Evolutionary conservation across 2,797 vertebrate genomes (phyloP).

Genomic region (Tokudaia tokunoshimensis): DNA sequence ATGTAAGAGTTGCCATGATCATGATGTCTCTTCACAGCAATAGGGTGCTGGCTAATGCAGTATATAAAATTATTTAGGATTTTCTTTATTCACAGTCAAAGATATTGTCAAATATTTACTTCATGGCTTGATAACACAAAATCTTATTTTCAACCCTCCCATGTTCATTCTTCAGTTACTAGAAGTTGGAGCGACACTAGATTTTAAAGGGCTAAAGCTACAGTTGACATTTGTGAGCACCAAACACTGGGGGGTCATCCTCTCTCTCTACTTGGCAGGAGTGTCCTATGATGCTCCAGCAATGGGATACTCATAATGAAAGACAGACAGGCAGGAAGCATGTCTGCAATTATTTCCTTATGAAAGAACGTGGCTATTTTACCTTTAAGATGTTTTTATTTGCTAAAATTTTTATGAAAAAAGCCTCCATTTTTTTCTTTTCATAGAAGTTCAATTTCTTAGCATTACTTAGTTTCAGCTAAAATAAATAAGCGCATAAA

Average conservation of each 20-base stretch:
- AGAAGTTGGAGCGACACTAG: neutral
- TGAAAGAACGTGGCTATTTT: neutral
- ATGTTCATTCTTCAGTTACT: slow-evolving; percentile 2
- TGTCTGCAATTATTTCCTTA: neutral
- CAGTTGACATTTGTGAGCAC: neutral
- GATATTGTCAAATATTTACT: neutral
- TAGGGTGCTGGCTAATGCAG: neutral
- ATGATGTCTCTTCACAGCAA: neutral
- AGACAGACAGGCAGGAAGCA: neutral
- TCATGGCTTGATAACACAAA: neutral
- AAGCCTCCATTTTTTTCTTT: neutral
- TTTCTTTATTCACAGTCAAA: slow-evolving; percentile 40
- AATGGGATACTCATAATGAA: neutral
- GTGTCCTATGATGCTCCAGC: neutral
- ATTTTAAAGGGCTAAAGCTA: slow-evolving; percentile 20
- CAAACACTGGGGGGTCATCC: neutral
- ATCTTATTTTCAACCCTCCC: neutral
- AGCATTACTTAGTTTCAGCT: neutral
- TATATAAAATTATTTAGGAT: slow-evolving; percentile 37
- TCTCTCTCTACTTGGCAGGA: neutral
- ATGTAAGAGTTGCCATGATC: too few relatives aligned
- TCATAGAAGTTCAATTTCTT: neutral
- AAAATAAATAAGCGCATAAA: slow-evolving; percentile 36
- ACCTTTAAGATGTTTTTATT: neutral
- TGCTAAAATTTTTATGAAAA: slow-evolving; percentile 51